Evolutionary conservation across 2,113 vertebrate genomes (phyloP).

Genomic region (Gallinago undulata): DNA sequence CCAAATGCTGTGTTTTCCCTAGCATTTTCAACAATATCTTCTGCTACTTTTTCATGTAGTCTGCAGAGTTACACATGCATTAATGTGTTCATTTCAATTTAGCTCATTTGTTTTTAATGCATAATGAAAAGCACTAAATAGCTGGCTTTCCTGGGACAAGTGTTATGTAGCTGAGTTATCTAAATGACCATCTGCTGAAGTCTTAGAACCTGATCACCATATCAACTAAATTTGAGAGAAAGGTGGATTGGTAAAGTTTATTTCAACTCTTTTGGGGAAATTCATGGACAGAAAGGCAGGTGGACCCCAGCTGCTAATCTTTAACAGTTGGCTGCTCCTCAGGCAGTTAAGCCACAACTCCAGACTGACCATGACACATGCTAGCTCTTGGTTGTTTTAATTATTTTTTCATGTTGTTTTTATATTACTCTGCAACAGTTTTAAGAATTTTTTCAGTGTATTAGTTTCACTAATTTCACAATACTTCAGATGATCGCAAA

Average conservation of each 20-base stretch:
- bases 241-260: not conserved
- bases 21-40: not conserved
- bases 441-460: not conserved
- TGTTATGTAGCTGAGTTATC: not conserved
- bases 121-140: not conserved
- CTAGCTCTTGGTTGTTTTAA: not conserved
- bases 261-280: not conserved
- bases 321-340: not conserved
- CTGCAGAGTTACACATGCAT: not conserved
- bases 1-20: not conserved
- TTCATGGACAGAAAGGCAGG: not conserved
- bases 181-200: not conserved
- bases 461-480: not conserved
- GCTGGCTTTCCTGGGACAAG: not conserved
- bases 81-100: not conserved
- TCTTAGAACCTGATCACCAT: not conserved
- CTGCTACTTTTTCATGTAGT: not conserved
- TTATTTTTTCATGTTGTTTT: not conserved
- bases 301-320: not conserved
- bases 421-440: not conserved
- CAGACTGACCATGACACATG: not conserved
- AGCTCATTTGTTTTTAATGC: not conserved
- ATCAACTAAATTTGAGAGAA: not conserved
- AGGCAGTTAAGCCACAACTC: not conserved
- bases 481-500: not conserved